Conservation (phyloP, 2,797 vertebrate species). For the Nannoperca obscura region DNA sequence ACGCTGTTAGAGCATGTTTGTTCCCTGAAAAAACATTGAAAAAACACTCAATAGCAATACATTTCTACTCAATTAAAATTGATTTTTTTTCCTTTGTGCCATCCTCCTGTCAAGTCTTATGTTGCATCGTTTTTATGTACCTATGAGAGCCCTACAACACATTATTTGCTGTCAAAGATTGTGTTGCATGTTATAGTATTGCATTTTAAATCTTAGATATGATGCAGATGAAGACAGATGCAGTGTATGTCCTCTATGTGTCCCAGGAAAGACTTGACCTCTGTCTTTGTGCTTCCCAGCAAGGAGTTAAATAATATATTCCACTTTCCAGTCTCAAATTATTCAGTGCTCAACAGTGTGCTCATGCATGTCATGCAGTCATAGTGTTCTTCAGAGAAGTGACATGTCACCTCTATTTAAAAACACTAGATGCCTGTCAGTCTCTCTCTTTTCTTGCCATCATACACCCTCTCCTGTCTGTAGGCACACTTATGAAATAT, state of each 20-base stretch:
- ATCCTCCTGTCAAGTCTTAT: neutral
- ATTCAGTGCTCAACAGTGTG: conserved; percentile 63
- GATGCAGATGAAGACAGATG: neutral
- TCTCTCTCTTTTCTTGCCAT: conserved; percentile 27
- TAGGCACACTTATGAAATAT: conserved; percentile 66
- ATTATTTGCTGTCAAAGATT: neutral
- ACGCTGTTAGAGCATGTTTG: conserved; percentile 14
- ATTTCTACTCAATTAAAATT: neutral
- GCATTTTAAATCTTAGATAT: neutral
- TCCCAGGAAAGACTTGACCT: neutral
- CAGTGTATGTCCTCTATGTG: neutral
- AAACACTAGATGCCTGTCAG: conserved; percentile 62
- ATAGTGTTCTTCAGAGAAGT: conserved; percentile 66
- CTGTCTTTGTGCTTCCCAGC: neutral
- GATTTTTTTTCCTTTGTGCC: neutral
- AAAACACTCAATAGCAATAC: neutral
- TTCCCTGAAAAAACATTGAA: neutral
- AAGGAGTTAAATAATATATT: conserved; percentile 46
- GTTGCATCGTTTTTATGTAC: neutral
- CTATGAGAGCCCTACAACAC: neutral
- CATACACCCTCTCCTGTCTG: conserved; percentile 28
- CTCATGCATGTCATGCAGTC: conserved; percentile 66
- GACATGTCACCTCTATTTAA: conserved; percentile 70
- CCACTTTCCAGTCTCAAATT: conserved; percentile 40
- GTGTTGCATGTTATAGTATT: neutral